A percentile compares a stretch with the other conserved stretches of the same genome.
Conservation (phyloP, 2,113 vertebrate species). For the Ia io region DNA sequence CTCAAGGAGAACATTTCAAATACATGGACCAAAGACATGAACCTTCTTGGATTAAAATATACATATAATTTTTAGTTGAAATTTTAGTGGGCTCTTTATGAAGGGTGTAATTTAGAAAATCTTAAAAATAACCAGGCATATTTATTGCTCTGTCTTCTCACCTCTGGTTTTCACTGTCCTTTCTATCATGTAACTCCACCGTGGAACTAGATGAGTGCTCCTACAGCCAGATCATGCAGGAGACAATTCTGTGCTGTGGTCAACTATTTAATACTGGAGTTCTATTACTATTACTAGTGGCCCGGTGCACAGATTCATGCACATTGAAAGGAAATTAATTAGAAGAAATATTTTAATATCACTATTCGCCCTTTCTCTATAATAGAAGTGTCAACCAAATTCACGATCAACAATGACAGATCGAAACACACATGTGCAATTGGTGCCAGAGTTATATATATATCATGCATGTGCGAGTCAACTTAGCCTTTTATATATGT, state of each 20-base stretch:
- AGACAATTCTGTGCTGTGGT: neutral
- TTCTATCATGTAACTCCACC: neutral
- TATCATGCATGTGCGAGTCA: too few species aligned
- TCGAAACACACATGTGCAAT: too few species aligned
- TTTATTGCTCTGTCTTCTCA: neutral
- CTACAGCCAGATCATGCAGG: neutral
- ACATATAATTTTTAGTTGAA: neutral
- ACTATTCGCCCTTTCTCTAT: too few species aligned
- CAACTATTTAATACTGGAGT: neutral
- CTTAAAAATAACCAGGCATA: neutral
- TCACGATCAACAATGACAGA: too few species aligned
- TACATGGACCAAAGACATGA: neutral
- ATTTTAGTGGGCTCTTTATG: neutral
- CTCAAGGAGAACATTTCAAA: neutral
- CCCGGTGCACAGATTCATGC: too few species aligned
- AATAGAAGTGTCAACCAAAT: too few species aligned
- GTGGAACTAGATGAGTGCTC: neutral
- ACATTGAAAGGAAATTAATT: too few species aligned
- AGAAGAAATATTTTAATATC: too few species aligned
- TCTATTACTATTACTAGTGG: neutral
- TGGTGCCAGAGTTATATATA: too few species aligned
- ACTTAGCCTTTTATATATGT: too few species aligned
- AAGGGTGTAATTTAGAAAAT: neutral
- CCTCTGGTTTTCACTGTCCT: neutral
- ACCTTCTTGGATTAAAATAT: neutral